Conservation (phyloP, 2,797 vertebrate species). For the Hydrophis major region DNA sequence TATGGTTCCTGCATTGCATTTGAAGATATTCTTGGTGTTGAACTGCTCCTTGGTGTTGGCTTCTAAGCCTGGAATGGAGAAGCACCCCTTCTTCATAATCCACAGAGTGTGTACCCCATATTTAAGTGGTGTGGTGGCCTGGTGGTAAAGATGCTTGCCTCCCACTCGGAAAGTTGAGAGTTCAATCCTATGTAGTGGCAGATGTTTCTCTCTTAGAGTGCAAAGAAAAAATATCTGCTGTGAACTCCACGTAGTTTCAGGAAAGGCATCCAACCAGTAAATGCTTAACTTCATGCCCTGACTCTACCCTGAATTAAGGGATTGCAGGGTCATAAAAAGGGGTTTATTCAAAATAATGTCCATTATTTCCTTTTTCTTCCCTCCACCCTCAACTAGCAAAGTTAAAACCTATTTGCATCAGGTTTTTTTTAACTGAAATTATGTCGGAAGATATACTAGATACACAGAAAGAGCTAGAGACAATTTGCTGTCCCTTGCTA, state of each 20-base stretch:
- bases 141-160: neutral
- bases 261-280: neutral
- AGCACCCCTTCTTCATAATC: neutral
- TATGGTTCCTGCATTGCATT: neutral
- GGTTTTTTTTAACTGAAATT: neutral
- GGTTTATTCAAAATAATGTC: neutral
- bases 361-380: neutral
- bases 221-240: neutral
- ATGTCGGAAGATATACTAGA: neutral
- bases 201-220: neutral
- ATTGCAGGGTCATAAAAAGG: neutral
- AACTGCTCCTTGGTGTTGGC: neutral
- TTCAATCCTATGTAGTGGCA: neutral
- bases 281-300: neutral
- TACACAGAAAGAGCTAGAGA: neutral
- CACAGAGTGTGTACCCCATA: neutral
- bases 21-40: neutral
- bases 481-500: neutral
- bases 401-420: neutral
- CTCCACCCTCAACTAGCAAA: neutral
- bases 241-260: neutral
- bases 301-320: neutral
- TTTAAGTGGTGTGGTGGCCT: neutral
- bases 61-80: neutral
- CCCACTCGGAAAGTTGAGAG: neutral